Percentiles rank a stretch among this genome's conserved stretches.
Conservation (phyloP, 1,140 invertebrate species). For the Hycleus phaleratus region DNA sequence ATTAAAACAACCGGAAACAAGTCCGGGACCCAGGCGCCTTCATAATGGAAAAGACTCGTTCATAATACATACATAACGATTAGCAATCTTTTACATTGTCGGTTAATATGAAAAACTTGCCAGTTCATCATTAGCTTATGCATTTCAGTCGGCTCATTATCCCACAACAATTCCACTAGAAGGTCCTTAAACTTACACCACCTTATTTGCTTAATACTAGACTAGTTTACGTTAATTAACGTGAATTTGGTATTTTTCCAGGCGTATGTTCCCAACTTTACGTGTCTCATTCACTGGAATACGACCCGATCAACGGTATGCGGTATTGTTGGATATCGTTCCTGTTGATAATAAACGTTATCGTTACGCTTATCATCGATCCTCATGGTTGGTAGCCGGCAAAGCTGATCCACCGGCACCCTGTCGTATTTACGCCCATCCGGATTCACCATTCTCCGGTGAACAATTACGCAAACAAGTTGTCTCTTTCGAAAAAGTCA, state of each 20-base stretch:
- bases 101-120: slow-evolving; percentile 22
- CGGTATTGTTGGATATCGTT: slow-evolving; percentile 93
- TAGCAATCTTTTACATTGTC: slow-evolving; percentile 24
- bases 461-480: slow-evolving; percentile 95
- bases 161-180: neutral
- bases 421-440: slow-evolving; percentile 89
- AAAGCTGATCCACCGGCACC: slow-evolving; percentile 97
- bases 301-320: slow-evolving; percentile 57
- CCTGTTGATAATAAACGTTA: slow-evolving; percentile 96
- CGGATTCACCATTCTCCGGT: slow-evolving; percentile 94
- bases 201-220: too few species aligned
- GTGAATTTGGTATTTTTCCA: slow-evolving; percentile 47
- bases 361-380: slow-evolving; percentile 96
- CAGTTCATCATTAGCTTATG: slow-evolving; percentile 26
- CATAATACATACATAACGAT: slow-evolving; percentile 6
- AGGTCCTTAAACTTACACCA: too few species aligned
- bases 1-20: slow-evolving; percentile 20
- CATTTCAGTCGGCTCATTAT: slow-evolving; percentile 30
- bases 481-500: slow-evolving; percentile 98
- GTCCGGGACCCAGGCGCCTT: slow-evolving; percentile 18
- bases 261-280: slow-evolving; percentile 97
- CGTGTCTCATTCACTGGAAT: slow-evolving; percentile 85
- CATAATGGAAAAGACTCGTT: slow-evolving; percentile 27
- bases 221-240: too few species aligned
- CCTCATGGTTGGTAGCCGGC: slow-evolving; percentile 97